Percentiles rank a stretch among this genome's conserved stretches.
Conservation (phyloP, 2,797 vertebrate species). For the Hozukius guyotensis region DNA sequence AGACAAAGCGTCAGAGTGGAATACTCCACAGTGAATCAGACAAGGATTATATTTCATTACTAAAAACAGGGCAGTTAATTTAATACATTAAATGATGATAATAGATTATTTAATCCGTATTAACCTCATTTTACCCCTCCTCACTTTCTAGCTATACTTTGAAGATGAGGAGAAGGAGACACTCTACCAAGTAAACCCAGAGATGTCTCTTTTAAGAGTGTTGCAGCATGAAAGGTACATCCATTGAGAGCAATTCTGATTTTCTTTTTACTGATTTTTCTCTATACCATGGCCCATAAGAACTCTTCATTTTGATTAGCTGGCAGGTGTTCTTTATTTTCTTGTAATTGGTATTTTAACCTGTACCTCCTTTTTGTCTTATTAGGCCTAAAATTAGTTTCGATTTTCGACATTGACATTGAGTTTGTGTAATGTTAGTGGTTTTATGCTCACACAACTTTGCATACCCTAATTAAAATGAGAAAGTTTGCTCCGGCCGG, state of each 20-base stretch:
- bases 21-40: neutral
- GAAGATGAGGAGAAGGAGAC: slow-evolving; percentile 86
- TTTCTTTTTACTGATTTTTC: neutral
- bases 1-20: slow-evolving; percentile 35
- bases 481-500: too few species aligned
- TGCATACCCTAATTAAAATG: too few species aligned
- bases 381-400: too few species aligned
- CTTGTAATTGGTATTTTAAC: too few species aligned
- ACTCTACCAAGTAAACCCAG: slow-evolving; percentile 81
- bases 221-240: slow-evolving; percentile 89
- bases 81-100: neutral
- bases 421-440: too few species aligned
- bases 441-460: too few species aligned
- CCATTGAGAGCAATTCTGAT: fast-evolving
- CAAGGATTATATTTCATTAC: neutral
- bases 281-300: too few species aligned
- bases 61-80: neutral
- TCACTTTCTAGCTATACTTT: slow-evolving; percentile 87
- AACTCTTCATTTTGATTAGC: too few species aligned
- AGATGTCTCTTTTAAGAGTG: slow-evolving; percentile 82
- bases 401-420: too few species aligned
- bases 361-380: too few species aligned
- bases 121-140: neutral
- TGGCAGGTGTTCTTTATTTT: too few species aligned
- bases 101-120: neutral